Percentiles rank a stretch among this genome's conserved stretches.
These are phyloP conservation scores for Urocitellus parryii DNA, from an alignment of 2,113 vertebrate species.

Conservation along the genomic window DNA sequence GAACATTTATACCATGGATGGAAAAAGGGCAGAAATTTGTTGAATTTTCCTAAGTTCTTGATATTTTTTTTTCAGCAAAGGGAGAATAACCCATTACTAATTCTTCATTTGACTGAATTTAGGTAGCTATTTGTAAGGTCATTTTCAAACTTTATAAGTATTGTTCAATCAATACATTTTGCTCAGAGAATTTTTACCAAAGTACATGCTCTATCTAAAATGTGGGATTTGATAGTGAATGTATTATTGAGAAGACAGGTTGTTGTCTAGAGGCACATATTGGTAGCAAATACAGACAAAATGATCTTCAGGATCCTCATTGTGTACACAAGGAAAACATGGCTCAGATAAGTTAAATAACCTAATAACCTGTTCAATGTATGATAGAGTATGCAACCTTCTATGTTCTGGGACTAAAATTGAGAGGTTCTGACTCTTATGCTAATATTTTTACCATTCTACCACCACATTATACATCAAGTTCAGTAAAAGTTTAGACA, in stretches of 20 bases:
- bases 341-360: background rate
- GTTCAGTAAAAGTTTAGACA: background rate
- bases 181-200: background rate
- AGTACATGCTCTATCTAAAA: background rate
- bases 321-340: background rate
- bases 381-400: background rate
- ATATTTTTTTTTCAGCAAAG: background rate
- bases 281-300: background rate
- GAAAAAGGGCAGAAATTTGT: background rate
- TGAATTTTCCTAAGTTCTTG: background rate
- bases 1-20: background rate
- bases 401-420: background rate
- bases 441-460: background rate
- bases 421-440: background rate
- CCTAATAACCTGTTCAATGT: background rate
- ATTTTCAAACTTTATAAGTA: conserved; percentile 2
- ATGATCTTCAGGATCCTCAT: background rate
- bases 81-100: background rate
- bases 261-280: background rate
- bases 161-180: background rate
- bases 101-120: background rate
- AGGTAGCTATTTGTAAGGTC: conserved; percentile 28
- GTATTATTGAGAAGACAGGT: background rate
- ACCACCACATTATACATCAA: background rate
- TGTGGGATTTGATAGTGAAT: no score